These are phyloP conservation scores for Tanaodytes sp. DNA, from an alignment of 2,888 invertebrate species.

Conservation along the genomic window DNA sequence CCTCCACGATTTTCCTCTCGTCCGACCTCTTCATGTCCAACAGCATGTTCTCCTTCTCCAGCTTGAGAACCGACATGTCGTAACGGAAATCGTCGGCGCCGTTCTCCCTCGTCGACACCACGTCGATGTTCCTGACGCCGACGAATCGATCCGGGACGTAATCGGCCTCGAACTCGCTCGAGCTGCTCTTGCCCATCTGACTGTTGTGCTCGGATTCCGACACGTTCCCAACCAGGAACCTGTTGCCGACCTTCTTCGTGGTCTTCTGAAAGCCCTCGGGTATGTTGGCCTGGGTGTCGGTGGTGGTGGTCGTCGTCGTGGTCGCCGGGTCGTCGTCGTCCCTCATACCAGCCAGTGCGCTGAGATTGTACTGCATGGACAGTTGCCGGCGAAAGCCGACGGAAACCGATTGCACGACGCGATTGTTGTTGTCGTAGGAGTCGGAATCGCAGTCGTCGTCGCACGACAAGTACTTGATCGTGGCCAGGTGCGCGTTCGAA, in stretches of 20 bases:
- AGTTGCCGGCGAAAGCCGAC: constrained; percentile 31
- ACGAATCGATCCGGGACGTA: constrained; percentile 60
- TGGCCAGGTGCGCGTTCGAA: constrained; percentile 72
- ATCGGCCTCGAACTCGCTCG: constrained; percentile 58
- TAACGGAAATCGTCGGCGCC: constrained; percentile 63
- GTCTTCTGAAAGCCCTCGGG: constrained; percentile 42
- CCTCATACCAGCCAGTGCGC: constrained; percentile 14
- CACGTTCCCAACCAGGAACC: constrained; percentile 69
- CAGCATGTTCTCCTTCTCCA: constrained; percentile 61
- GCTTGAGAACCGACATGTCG: constrained; percentile 60
- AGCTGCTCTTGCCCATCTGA: constrained; percentile 61
- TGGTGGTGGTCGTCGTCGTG: constrained; percentile 15
- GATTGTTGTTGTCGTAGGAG: constrained; percentile 57
- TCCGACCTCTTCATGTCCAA: constrained; percentile 60
- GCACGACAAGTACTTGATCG: constrained; percentile 67
- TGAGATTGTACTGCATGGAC: constrained; percentile 31
- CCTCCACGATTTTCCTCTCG: constrained; percentile 39
- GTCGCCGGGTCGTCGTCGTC: constrained; percentile 26
- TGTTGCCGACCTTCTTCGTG: constrained; percentile 62
- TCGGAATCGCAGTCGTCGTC: constrained; percentile 67
- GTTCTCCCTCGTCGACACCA: constrained; percentile 61
- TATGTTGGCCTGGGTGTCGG: neutral
- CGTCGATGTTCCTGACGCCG: constrained; percentile 66
- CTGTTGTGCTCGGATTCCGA: constrained; percentile 66
- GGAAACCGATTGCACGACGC: constrained; percentile 22